Conservation (phyloP, 2,888 invertebrate species). For the Pollenia angustigena region DNA sequence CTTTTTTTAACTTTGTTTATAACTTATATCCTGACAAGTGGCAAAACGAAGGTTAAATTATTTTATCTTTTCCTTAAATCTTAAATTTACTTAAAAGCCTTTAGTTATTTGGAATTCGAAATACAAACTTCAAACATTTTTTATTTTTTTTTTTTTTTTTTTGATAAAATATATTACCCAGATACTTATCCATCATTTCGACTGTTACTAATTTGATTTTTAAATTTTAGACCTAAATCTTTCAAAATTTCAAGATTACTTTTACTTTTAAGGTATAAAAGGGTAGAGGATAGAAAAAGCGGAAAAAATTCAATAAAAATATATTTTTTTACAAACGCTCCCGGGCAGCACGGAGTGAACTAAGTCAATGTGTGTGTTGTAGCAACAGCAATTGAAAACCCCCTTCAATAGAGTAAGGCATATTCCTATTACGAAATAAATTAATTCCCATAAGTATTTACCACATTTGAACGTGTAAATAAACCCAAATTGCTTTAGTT, state of each 20-base stretch:
- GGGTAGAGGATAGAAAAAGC: conserved; percentile 13
- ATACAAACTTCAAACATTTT: neutral
- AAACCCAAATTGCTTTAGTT: conserved; percentile 58
- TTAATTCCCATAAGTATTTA: conserved; percentile 62
- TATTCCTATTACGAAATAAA: conserved; percentile 48
- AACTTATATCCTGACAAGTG: no score
- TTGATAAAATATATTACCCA: neutral
- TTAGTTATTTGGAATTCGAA: neutral
- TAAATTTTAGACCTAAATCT: conserved; percentile 20
- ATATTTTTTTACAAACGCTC: neutral
- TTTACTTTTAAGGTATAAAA: conserved; percentile 1
- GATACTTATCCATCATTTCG: conserved; percentile 15
- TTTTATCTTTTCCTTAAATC: neutral
- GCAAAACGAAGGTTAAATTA: no score
- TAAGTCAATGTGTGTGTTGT: neutral
- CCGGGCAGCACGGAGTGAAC: neutral
- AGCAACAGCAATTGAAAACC: neutral
- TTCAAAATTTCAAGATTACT: neutral
- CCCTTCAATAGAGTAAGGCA: conserved; percentile 22
- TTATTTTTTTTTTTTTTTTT: neutral
- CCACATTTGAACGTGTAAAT: conserved; percentile 57
- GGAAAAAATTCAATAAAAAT: conserved; percentile 5
- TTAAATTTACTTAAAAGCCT: neutral
- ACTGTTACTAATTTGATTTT: conserved; percentile 52
- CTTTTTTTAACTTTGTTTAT: no score